phyloP scores from a whole-genome alignment of 2,888 invertebrate genomes.

The Ecliptopera silaceata region DNA sequence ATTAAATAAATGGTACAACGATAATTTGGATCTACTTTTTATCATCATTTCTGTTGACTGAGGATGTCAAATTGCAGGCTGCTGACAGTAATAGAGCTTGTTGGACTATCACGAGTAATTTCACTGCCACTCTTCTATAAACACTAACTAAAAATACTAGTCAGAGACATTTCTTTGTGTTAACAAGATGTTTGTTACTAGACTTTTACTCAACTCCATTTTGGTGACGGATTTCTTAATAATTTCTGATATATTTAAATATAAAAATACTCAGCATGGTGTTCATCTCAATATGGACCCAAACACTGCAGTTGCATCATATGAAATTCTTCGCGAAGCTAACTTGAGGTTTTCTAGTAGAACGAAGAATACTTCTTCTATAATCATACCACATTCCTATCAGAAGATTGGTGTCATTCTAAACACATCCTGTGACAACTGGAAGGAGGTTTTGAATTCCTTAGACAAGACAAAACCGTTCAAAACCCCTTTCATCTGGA shows the following conservation, averaged over 20 bases:
- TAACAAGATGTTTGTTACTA: slow-evolving; percentile 21
- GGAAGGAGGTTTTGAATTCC: slow-evolving; percentile 46
- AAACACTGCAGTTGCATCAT: slow-evolving; percentile 36
- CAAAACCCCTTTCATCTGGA: slow-evolving; percentile 61
- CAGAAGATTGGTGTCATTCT: slow-evolving; percentile 56
- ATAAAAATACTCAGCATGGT: slow-evolving; percentile 55
- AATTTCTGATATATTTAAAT: slow-evolving; percentile 56
- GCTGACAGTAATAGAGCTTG: slow-evolving; percentile 56
- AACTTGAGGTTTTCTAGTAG: slow-evolving; percentile 42
- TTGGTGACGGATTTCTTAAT: slow-evolving; percentile 20
- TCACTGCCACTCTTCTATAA: slow-evolving; percentile 17
- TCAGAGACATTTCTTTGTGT: neutral
- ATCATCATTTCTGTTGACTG: neutral
- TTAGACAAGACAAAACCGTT: slow-evolving; percentile 37
- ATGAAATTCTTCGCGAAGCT: slow-evolving; percentile 49
- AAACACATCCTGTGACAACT: slow-evolving; percentile 56
- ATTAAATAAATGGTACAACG: slow-evolving; percentile 33
- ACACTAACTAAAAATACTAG: neutral
- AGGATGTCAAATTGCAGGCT: slow-evolving; percentile 22
- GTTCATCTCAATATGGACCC: slow-evolving; percentile 42
- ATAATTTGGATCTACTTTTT: slow-evolving; percentile 7
- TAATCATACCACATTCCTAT: slow-evolving; percentile 32
- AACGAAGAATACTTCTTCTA: slow-evolving; percentile 21
- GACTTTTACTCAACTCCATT: slow-evolving; percentile 21
- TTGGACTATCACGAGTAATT: slow-evolving; percentile 37